Percentiles rank a stretch among this genome's conserved stretches.
These are phyloP conservation scores for Onthophagus sagittarius DNA, from an alignment of 2,888 invertebrate species.

Conservation along the genomic window DNA sequence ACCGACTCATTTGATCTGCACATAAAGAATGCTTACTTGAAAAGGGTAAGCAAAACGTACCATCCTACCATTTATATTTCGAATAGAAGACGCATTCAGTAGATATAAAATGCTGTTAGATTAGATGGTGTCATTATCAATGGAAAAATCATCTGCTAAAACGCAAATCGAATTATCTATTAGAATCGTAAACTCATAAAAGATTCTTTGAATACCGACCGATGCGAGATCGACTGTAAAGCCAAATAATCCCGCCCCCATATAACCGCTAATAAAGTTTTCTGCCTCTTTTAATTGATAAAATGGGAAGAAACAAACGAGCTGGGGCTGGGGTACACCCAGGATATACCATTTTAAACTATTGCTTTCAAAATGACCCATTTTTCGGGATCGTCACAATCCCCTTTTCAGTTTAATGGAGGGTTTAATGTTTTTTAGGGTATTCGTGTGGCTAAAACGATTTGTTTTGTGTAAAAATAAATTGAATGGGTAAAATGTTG, in stretches of 20 bases:
- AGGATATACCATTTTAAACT: background rate
- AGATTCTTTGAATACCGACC: background rate
- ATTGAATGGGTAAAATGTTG: background rate
- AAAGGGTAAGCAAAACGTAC: too few species aligned
- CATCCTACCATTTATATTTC: too few species aligned
- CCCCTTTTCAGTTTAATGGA: too few species aligned
- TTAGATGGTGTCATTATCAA: too few species aligned
- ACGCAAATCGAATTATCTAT: background rate
- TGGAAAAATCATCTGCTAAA: background rate
- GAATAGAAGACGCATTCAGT: too few species aligned
- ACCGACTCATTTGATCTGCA: too few species aligned
- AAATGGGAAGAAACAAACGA: background rate
- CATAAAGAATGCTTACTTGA: too few species aligned
- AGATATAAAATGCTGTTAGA: too few species aligned
- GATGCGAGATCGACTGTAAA: background rate
- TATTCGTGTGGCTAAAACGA: background rate
- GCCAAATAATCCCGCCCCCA: background rate
- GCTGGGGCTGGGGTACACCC: background rate
- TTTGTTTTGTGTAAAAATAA: background rate
- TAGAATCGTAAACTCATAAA: background rate
- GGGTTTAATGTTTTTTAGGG: background rate
- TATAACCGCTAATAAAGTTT: constrained; percentile 8
- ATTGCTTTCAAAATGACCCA: background rate
- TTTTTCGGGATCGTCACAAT: background rate
- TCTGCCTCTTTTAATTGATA: constrained; percentile 12